These are phyloP conservation scores for Euglossa dilemma DNA, from an alignment of 1,140 invertebrate genomes.

Conservation along the genomic window DNA sequence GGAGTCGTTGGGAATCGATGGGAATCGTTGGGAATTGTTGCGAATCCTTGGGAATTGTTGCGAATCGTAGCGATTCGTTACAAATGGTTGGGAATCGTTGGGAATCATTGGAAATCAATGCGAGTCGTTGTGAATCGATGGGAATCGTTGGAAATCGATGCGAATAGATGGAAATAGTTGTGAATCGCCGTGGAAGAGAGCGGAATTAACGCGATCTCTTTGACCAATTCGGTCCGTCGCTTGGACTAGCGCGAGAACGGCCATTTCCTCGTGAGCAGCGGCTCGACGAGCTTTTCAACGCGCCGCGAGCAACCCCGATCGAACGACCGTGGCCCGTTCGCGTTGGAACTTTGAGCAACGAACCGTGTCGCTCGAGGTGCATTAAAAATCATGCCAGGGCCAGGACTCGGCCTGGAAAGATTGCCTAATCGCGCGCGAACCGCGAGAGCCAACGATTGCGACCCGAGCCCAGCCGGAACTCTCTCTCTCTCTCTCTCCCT, in stretches of 20 bases:
- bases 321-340: background rate
- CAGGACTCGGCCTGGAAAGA: background rate
- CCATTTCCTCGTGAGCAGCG: background rate
- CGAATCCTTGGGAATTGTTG: no score
- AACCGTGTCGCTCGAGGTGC: background rate
- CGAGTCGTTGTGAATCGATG: no score
- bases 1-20: no score
- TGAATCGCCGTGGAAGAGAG: no score
- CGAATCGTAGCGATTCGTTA: no score
- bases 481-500: no score
- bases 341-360: background rate
- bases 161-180: no score
- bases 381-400: background rate
- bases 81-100: no score
- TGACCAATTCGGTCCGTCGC: background rate
- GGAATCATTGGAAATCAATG: no score
- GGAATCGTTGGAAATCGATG: no score
- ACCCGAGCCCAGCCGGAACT: background rate
- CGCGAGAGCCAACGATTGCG: background rate
- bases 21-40: no score
- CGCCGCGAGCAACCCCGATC: background rate
- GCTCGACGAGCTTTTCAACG: background rate
- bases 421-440: background rate
- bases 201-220: background rate
- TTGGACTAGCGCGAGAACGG: background rate